Evolutionary conservation across 1,140 invertebrate genomes (phyloP).

Genomic region (Samia ricini): DNA sequence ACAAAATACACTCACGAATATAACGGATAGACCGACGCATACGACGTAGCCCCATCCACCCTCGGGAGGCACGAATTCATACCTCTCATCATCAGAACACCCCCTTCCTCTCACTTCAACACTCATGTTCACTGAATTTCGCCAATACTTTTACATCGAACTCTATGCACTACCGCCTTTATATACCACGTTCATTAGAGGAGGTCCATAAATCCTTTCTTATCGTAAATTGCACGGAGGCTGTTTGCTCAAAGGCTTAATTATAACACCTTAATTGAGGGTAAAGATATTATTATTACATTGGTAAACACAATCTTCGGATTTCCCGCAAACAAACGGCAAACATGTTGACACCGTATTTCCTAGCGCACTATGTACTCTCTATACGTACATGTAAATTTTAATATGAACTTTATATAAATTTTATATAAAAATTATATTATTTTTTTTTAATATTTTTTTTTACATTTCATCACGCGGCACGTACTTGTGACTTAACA

Average conservation of each 20-base stretch:
- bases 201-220: constrained; percentile 45
- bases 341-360: constrained; percentile 33
- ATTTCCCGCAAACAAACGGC: constrained; percentile 58
- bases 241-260: constrained; percentile 47
- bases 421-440: background rate
- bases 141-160: constrained; percentile 48
- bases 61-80: constrained; percentile 77
- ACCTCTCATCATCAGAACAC: constrained; percentile 73
- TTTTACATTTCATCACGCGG: constrained; percentile 1
- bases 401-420: background rate
- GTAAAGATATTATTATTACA: constrained; percentile 27
- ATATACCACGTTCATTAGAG: constrained; percentile 44
- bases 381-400: background rate
- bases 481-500: constrained; percentile 16
- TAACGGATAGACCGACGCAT: constrained; percentile 79
- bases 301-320: constrained; percentile 43
- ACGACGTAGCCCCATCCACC: constrained; percentile 84
- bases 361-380: background rate
- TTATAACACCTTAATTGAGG: constrained; percentile 45
- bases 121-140: constrained; percentile 39
- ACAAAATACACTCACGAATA: constrained; percentile 79
- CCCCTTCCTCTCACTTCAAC: constrained; percentile 51
- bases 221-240: constrained; percentile 36
- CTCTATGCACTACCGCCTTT: constrained; percentile 18
- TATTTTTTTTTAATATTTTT: constrained; percentile 4